Evolutionary conservation across 2,888 invertebrate species (phyloP), one percentile per base, ranked within the genome.

Genomic region (Polydrusus pterygomalis): DNA sequence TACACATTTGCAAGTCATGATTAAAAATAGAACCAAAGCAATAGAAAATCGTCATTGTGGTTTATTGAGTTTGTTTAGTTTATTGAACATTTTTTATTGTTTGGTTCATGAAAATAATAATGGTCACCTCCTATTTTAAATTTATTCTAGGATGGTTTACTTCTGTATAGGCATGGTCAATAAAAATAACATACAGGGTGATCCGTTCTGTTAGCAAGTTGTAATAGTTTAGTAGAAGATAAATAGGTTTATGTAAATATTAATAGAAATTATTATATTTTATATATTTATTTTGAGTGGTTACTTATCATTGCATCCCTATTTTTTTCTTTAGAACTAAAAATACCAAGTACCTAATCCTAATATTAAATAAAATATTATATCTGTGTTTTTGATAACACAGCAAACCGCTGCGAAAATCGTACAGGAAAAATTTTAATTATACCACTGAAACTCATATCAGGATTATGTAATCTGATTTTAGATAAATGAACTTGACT

Each of bases 81-180:
- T 58, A 58, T 58, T 58, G 38, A 58, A 58, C 58, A 38, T 38
- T 17, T 58, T 38, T 58, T 58, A 58, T 38, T 58, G 58, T 58
- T 38, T 8, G n/a, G n/a, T 8, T 38, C 15, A n/a, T 38, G 10
- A 58, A 58, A 17, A 2, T n/a, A n/a, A 56, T 3, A 18, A n/a
- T 25, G 25, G 25, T 18, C 18, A 18, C 49, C 49, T 1, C 10
- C 15, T 17, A 17, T 15, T 49, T 49, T 49, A 1, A 17, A 17
- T 51, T 51, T 11, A 20, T 3, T 51, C 1, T n/a, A n/a, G 56
- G 56, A 2, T 25, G 30, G 56, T 20, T 56, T 30, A n/a, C 11
- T 8, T 18, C 25, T 13, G 56, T n/a, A n/a, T 1, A 25, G n/a
- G 56, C 7, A n/a, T 1, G n/a, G n/a, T 56, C 10, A 30, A 18